These are phyloP conservation scores for Centrocercus urophasianus DNA, from an alignment of 2,113 vertebrate genomes.

Conservation along the genomic window DNA sequence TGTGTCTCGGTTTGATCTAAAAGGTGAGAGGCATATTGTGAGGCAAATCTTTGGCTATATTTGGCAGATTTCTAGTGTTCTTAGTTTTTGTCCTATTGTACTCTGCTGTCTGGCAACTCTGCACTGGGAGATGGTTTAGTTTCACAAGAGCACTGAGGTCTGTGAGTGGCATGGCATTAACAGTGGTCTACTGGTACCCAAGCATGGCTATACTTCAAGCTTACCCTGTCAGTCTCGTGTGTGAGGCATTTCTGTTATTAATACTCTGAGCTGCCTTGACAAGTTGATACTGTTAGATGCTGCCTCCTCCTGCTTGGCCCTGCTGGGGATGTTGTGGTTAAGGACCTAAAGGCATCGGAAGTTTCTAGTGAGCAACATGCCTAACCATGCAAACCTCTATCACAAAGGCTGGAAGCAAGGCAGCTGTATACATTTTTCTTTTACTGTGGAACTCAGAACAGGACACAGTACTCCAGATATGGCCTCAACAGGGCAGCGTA, in stretches of 20 bases:
- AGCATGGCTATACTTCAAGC: rapidly evolving
- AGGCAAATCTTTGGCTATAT: not conserved
- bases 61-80: not conserved
- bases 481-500: not conserved
- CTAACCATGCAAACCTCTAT: not conserved
- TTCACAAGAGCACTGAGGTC: rapidly evolving
- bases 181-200: rapidly evolving
- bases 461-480: not conserved
- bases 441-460: not conserved
- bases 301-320: not conserved
- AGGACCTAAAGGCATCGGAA: not conserved
- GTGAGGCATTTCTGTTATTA: not conserved
- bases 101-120: not conserved
- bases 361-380: not conserved
- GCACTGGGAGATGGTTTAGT: not conserved
- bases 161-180: not conserved
- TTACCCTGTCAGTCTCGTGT: not conserved
- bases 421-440: not conserved
- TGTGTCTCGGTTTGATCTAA: not conserved
- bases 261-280: not conserved
- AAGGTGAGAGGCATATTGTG: not conserved
- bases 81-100: not conserved
- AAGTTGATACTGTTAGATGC: not conserved
- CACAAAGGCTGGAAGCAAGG: not conserved
- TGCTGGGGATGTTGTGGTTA: not conserved